Evolutionary conservation across 2,888 invertebrate species (phyloP).

Genomic region (Lamellibrachia satsuma): DNA sequence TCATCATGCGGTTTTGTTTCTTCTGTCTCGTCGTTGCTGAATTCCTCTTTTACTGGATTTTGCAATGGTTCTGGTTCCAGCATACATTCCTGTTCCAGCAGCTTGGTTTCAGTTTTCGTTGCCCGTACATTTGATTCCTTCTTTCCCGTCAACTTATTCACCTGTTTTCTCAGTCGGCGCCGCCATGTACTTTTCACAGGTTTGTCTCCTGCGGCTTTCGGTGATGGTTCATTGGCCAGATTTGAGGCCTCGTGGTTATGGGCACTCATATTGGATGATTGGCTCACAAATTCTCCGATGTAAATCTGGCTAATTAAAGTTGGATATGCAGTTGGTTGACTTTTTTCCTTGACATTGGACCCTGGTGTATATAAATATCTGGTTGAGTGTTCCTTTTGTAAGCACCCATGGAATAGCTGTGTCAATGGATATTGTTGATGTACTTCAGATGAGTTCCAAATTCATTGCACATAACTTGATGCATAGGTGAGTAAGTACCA

Average conservation of each 20-base stretch:
- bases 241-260: neutral
- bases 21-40: neutral
- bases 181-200: neutral
- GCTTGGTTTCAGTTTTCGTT: neutral
- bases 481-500: neutral
- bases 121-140: neutral
- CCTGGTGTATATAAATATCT: neutral
- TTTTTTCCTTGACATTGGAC: neutral
- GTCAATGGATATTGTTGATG: neutral
- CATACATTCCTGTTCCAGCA: neutral
- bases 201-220: slow-evolving; percentile 9
- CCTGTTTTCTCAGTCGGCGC: neutral
- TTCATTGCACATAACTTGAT: neutral
- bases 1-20: neutral
- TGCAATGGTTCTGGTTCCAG: neutral
- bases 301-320: neutral
- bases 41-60: neutral
- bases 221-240: neutral
- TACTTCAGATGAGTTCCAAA: neutral
- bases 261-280: neutral
- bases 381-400: neutral
- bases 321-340: neutral
- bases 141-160: neutral
- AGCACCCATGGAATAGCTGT: neutral
- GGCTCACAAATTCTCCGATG: no score